These are phyloP conservation scores for Acinonyx jubatus DNA, from an alignment of 2,113 vertebrate species.

Conservation along the genomic window DNA sequence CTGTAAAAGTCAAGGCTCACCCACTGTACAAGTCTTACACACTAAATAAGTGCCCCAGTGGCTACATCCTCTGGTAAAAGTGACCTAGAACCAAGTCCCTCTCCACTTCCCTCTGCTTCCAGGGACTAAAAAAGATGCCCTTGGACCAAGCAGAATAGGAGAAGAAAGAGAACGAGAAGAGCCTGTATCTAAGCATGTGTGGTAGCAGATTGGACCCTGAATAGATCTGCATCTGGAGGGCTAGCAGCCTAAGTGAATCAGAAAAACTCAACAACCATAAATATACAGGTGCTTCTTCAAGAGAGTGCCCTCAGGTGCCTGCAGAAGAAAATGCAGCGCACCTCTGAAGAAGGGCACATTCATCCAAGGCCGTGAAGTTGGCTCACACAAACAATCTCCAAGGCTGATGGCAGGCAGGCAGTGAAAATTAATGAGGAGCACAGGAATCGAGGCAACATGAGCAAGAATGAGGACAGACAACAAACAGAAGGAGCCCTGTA, in stretches of 20 bases:
- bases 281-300: not conserved
- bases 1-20: not conserved
- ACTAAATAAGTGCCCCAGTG: not conserved
- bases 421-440: not conserved
- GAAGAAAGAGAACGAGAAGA: not conserved
- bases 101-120: not conserved
- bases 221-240: not conserved
- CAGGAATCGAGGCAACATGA: not conserved
- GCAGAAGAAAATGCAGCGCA: not conserved
- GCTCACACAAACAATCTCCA: not conserved
- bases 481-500: not conserved
- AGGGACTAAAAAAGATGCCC: not conserved
- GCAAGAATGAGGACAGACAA: not conserved
- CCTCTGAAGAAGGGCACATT: not conserved
- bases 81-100: not conserved
- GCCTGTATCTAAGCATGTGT: not conserved
- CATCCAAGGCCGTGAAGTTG: not conserved
- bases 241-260: not conserved
- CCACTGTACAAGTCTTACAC: not conserved
- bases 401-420: not conserved
- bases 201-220: not conserved
- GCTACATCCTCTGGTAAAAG: not conserved
- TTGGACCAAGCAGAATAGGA: not conserved
- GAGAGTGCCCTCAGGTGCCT: not conserved
- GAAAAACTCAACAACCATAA: not conserved